Base-by-base conservation (phyloP, 2,113 vertebrate genomes). In the Phycodurus eques region DNA sequence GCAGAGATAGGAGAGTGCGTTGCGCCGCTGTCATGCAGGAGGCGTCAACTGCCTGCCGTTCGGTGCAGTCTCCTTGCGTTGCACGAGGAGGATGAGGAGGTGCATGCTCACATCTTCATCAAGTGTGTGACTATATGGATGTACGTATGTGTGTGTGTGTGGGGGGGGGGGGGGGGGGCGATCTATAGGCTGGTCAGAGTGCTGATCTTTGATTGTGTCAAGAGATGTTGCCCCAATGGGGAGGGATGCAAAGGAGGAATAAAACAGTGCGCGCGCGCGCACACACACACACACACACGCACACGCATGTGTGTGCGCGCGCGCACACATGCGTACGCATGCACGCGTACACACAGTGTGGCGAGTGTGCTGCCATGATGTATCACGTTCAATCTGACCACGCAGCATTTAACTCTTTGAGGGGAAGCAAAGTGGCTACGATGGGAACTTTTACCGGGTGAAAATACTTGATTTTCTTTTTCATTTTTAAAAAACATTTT, bases 341-440 rank as follows among this genome's bases (percentile, higher is more conserved):
- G n/a, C 88, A 88, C 77, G 85, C 54, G 76, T 84, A 79, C 86
- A 87, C 80, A 87, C 54, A 75, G 77, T 79, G 75, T 79, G 68
- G 49, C 77, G 73, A 85, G 81, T 84, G 85, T 80, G 83, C 83
- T 85, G 80, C 86, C 83, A 75, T 80, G 80, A 83, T 87, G 84
- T 81, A 74, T 83, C 80, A 78, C 81, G 87, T 87, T 83, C 85
- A 87, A 89, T 84, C 80, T 85, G 86, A 80, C 88, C 88, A 91
- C 88, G 90, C 87, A 88, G 84, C 82, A 84, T 88, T 89, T 90
- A 87, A 88, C 87, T 86, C 56, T 84, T 85, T 88, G 67, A 81
- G 87, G 81, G 78, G 73, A 33, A 61, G 22, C 19, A 61, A 75
- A 49, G 68, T 69, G 70, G 66, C 60, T 75, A 20, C 60, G 61